A percentile compares a stretch with the other conserved stretches of the same genome.
These are phyloP conservation scores for Drosophila anceps DNA, from an alignment of 2,888 invertebrate species.

Conservation along the genomic window DNA sequence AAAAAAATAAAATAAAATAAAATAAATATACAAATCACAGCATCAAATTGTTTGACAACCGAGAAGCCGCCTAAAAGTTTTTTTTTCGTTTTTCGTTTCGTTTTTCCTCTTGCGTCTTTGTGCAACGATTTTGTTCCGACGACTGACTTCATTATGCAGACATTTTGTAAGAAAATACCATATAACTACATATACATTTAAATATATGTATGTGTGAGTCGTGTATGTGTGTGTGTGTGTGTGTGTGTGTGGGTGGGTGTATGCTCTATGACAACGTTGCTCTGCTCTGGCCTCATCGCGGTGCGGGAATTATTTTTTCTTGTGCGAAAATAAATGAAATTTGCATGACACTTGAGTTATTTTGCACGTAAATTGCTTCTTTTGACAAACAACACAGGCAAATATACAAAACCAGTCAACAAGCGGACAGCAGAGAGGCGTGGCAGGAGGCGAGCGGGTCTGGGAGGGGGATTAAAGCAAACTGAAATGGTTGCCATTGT, in stretches of 20 bases:
- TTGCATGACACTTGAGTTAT: slow-evolving; percentile 85
- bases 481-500: slow-evolving; percentile 77
- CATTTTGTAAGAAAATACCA: slow-evolving; percentile 71
- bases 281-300: slow-evolving; percentile 49
- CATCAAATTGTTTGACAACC: slow-evolving; percentile 58
- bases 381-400: slow-evolving; percentile 81
- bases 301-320: slow-evolving; percentile 77
- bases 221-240: slow-evolving; percentile 1
- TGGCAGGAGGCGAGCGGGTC: background rate
- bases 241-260: slow-evolving; percentile 24
- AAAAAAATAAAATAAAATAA: slow-evolving; percentile 22
- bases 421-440: slow-evolving; percentile 23
- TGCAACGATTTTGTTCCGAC: slow-evolving; percentile 62
- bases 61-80: slow-evolving; percentile 47
- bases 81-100: slow-evolving; percentile 5
- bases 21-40: slow-evolving; percentile 51
- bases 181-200: slow-evolving; percentile 50
- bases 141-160: slow-evolving; percentile 77
- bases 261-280: slow-evolving; percentile 68
- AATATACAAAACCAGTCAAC: slow-evolving; percentile 68
- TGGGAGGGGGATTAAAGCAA: slow-evolving; percentile 42
- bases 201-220: background rate
- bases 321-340: slow-evolving; percentile 82
- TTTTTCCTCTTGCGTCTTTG: slow-evolving; percentile 36
- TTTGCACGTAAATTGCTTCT: slow-evolving; percentile 85